Evolutionary conservation across 2,888 invertebrate species (phyloP), one percentile per base, ranked within the genome.

Genomic region (Amphipoea lucens): DNA sequence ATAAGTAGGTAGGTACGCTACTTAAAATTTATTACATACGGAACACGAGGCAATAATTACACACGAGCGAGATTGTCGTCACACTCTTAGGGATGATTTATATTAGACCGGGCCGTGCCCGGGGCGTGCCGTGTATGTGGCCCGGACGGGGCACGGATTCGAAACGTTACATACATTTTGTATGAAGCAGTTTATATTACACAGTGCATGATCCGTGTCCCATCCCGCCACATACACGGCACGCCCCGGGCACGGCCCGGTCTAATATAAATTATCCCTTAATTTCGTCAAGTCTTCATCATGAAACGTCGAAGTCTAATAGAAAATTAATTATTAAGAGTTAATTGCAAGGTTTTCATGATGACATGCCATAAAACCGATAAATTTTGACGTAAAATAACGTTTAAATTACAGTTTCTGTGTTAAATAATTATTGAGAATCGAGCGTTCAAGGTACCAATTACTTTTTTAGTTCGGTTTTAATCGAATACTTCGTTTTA

Each of bases 301-400:
- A 80, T 68, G 12, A 79, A 78, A 60, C 67, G 57, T 62, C 29
- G 20, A 40, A 42, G 66, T 60, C 20, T 78, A 80, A 87, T 83
- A 78, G 71, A 87, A 85, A 80, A 78, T 85, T 82, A 80, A 82
- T 87, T 80, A 81, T 77, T 62, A 71, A 83, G 45, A 42, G 54
- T 74, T 85, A 82, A 74, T 89, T 65, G 65, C 62, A 72, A 72
- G 62, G 67, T 74, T 82, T 69, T 42, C 62, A 74, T 68, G 11
- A 60, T 29, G 17, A 12, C 20, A 74, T 40, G 45, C 9, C 36
- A 14, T 69, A 40, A 14, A 54, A 11, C 7, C 14, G 29, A 74
- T 65, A 5, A 77, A 82, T 70, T 76, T 69, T 36, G 23, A 68
- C 20, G 29, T 78, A 29, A 70, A 51, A 76, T 17, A 65, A 82